Evolutionary conservation across 2,888 invertebrate species (phyloP).

Genomic region (Apamea sordens): DNA sequence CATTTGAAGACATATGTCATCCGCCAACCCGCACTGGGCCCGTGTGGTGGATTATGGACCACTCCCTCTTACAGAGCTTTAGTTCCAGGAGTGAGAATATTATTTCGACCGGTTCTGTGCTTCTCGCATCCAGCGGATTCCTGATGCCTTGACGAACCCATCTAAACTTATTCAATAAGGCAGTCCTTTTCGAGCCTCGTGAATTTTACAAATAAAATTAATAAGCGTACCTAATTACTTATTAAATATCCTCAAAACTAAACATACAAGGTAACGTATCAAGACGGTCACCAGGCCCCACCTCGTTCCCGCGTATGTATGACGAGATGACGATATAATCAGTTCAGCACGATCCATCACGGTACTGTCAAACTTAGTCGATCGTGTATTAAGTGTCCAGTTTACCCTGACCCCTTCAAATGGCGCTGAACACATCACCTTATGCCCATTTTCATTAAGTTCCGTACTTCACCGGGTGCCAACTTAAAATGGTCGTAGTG

Average conservation of each 20-base stretch:
- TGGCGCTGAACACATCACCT: slow-evolving; percentile 7
- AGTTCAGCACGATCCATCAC: slow-evolving; percentile 80
- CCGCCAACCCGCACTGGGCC: too few species aligned
- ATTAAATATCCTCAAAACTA: slow-evolving; percentile 27
- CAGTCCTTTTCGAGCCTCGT: too few species aligned
- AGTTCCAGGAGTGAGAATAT: too few species aligned
- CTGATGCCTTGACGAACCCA: too few species aligned
- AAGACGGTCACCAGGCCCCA: slow-evolving; percentile 22
- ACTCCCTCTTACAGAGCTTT: too few species aligned
- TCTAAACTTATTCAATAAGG: too few species aligned
- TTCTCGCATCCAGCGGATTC: too few species aligned
- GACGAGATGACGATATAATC: slow-evolving; percentile 74
- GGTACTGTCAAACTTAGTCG: slow-evolving; percentile 77
- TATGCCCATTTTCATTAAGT: background rate
- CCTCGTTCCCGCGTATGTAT: slow-evolving; percentile 47
- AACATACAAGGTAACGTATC: slow-evolving; percentile 15
- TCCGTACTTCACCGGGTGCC: background rate
- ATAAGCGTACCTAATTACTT: slow-evolving; percentile 1
- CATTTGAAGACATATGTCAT: too few species aligned
- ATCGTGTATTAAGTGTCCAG: slow-evolving; percentile 67
- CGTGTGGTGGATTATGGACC: too few species aligned
- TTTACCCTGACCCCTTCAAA: slow-evolving; percentile 15
- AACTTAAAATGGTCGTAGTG: background rate
- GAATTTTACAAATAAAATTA: background rate
- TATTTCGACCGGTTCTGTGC: too few species aligned